Base-by-base conservation (phyloP, 2,113 vertebrate species). In the Ciconia maguari region DNA sequence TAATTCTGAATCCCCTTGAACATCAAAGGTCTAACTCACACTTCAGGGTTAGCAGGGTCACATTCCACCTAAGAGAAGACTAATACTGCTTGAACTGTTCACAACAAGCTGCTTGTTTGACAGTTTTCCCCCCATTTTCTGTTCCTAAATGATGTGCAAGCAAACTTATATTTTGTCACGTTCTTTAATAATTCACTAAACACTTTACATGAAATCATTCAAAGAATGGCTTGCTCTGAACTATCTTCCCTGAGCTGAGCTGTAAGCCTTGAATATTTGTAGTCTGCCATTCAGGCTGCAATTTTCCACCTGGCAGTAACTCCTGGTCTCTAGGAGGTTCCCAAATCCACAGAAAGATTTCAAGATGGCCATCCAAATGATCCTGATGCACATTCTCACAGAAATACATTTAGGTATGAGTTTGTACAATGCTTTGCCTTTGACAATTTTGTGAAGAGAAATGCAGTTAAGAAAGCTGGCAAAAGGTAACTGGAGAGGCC, bases 1-100 rank as follows among this genome's bases (percentile, higher is more conserved):
- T 76, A 89, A 52, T 87, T 91, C 6, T 3, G 68, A 96, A 88
- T 93, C 24, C 71, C 60, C 68, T 55, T 55, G 68, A 95, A 96
- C 92, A 96, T 96, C 95, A 96, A 97, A 96, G 87, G 68, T 81
- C 68, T 89, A 79, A 75, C 76, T 95, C 92, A 94, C 90, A 93
- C 92, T 90, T 93, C 60, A 93, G 72, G 90, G 88, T 94, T 92
- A 95, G 83, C 48, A 90, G 68, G 88, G 90, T 95, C 90, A 97
- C 92, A 97, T 96, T 94, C 90, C 88, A 87, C 55, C 64, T 87
- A 81, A 90, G 92, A 82, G 78, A 94, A 72, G 76, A 79, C 51
- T 81, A 90, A 94, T 86, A 48, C 55, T 60, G 46, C 72, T 64
- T 77, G 68, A 92, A 68, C 18, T 3, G 9, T 42, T 93, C 92